These are phyloP conservation scores for Drosophila jambulina DNA, from an alignment of 1,140 invertebrate species.

Conservation along the genomic window DNA sequence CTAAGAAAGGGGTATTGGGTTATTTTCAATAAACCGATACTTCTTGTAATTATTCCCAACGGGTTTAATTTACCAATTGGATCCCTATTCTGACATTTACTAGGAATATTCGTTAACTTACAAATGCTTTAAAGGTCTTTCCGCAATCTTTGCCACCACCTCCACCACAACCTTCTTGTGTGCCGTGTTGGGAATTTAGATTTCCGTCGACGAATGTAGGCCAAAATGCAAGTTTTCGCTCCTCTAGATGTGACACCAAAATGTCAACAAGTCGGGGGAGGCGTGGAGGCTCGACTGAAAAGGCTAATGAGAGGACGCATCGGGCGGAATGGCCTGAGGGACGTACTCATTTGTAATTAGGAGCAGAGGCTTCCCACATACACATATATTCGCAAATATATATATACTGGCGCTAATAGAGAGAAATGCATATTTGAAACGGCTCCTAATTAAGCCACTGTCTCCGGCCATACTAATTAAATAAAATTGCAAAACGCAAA, in stretches of 20 bases:
- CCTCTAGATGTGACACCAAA: conserved; percentile 67
- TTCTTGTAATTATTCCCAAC: background rate
- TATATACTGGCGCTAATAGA: conserved; percentile 6
- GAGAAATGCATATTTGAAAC: conserved; percentile 24
- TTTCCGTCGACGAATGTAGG: conserved; percentile 26
- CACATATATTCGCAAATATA: background rate
- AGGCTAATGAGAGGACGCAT: conserved; percentile 76
- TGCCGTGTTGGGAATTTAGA: conserved; percentile 5
- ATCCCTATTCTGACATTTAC: background rate
- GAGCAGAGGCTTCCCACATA: conserved; percentile 52
- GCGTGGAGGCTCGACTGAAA: conserved; percentile 57
- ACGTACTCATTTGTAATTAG: conserved; percentile 67
- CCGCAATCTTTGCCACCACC: conserved; percentile 3
- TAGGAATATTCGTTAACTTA: background rate
- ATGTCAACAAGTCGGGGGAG: conserved; percentile 65
- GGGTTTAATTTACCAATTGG: background rate
- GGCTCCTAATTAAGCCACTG: conserved; percentile 42
- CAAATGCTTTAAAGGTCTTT: conserved; percentile 1
- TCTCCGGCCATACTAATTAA: conserved; percentile 40
- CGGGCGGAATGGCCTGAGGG: conserved; percentile 70
- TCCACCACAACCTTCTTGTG: background rate
- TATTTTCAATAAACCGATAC: background rate
- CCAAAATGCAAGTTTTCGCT: conserved; percentile 43
- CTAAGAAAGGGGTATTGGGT: no score
- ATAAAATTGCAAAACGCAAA: conserved; percentile 17